Evolutionary conservation across 2,113 vertebrate genomes (phyloP).

Genomic region (Melanocharis versteri): DNA sequence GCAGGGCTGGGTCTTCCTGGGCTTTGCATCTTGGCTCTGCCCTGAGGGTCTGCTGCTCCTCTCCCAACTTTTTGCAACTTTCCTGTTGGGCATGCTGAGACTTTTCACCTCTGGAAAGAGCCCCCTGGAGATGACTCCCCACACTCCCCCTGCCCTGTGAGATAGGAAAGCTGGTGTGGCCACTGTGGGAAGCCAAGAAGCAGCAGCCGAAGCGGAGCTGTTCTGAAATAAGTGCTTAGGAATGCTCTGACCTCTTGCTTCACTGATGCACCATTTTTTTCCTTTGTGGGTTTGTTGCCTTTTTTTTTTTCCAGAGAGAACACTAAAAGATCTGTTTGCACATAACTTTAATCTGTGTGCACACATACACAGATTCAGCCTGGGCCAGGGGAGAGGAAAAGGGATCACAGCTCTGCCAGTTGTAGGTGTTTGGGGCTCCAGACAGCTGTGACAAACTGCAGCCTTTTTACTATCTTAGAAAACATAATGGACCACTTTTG

Average conservation of each 20-base stretch:
- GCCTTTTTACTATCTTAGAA: slow-evolving; percentile 50
- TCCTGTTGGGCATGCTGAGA: background rate
- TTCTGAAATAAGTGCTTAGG: slow-evolving; percentile 59
- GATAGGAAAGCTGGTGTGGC: background rate
- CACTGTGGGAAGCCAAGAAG: slow-evolving; percentile 42
- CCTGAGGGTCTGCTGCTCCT: background rate
- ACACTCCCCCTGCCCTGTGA: background rate
- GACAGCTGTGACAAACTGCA: slow-evolving; percentile 48
- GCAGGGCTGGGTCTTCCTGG: background rate
- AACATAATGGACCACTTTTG: slow-evolving; percentile 62
- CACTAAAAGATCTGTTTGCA: slow-evolving; percentile 61
- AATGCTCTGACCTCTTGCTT: slow-evolving; percentile 62
- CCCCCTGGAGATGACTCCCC: background rate
- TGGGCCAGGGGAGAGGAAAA: background rate
- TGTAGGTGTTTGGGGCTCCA: background rate
- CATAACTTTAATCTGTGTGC: background rate
- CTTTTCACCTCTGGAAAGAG: background rate
- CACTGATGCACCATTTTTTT: background rate
- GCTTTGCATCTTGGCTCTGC: background rate
- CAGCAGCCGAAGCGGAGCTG: background rate
- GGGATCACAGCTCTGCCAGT: background rate
- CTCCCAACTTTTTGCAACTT: background rate
- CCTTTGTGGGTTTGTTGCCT: background rate
- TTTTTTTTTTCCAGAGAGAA: background rate
- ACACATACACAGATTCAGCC: background rate